Percentiles rank a stretch among this genome's conserved stretches.
Evolutionary conservation across 2,113 vertebrate species (phyloP).

Genomic region (Forbesichthys papilliferus): DNA sequence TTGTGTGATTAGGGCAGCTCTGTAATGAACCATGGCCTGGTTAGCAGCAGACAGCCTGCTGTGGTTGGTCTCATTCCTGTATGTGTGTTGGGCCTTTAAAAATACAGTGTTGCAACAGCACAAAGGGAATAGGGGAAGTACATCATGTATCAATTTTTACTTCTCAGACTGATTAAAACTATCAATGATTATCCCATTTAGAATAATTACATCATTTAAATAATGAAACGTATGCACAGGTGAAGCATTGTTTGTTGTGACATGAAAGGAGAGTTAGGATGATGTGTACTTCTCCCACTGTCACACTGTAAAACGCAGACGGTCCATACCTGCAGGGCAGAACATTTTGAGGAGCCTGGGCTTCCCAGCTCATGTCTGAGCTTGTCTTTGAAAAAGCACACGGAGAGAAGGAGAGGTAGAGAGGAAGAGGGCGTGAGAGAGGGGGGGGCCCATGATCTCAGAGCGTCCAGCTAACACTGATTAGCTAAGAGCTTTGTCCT

Average conservation of each 20-base stretch:
- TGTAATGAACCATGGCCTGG: conserved; percentile 34
- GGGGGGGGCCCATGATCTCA: conserved; percentile 24
- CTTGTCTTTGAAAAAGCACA: conserved; percentile 54
- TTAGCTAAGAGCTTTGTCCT: conserved; percentile 31
- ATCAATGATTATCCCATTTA: too few species aligned
- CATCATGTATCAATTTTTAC: too few species aligned
- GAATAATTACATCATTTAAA: too few species aligned
- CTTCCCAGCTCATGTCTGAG: conserved; percentile 58
- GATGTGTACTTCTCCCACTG: neutral
- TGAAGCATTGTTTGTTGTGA: too few species aligned
- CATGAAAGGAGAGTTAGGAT: neutral
- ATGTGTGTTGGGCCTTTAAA: neutral
- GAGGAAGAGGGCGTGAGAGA: conserved; percentile 15
- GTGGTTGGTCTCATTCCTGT: conserved; percentile 15
- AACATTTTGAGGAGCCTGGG: conserved; percentile 26
- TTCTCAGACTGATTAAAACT: too few species aligned
- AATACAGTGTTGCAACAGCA: neutral
- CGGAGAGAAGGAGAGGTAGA: neutral
- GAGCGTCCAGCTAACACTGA: conserved; percentile 31
- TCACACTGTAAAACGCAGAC: conserved; percentile 19
- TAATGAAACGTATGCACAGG: too few species aligned
- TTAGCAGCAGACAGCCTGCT: conserved; percentile 28
- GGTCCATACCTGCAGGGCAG: conserved; percentile 31
- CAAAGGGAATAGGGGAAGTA: neutral
- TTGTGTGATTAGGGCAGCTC: conserved; percentile 46